Evolutionary conservation across 2,797 vertebrate species (phyloP), one percentile per base, ranked within the genome.

Genomic region (Halcyon badia): DNA sequence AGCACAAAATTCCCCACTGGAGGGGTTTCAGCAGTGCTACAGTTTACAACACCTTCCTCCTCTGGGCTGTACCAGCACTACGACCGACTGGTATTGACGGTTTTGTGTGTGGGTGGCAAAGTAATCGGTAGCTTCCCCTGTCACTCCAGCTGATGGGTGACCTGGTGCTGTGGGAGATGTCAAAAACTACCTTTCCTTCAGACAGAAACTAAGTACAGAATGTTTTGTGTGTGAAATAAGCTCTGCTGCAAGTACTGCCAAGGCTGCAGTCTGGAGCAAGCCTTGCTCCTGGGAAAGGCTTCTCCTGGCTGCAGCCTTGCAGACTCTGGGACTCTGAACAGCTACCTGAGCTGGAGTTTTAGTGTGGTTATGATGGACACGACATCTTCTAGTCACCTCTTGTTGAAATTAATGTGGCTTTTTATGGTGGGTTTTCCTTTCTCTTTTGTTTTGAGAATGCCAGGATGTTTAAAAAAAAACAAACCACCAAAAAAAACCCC

Each of bases 401-500:
- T 62, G 11, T 21, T 83, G 83, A 95, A 90, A 57, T 30, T 6
- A 56, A 33, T 51, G 30, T 33, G 75, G 11, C 31, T 64, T 92
- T 93, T 70, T 14, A 24, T 1, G 6, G 41, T 5, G 26, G 21
- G 28, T 14, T 87, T 94, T 94, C 61, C 71, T 94, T 95, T 94
- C 90, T 70, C 73, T 95, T n/a, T 87, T 79, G 78, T 87, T 96
- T 89, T 96, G 89, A 95, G 70, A 87, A 73, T 30, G 51, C 12
- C 48, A n/a, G 52, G 58, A 54, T 54, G 5, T 62, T 94, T 81
- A 26, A 3, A 83, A 25, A 4, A 41, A 6, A 51, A 19, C 51
- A 17, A 54, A 52, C 51, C 28, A 46, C 42, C 0, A 44, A 57
- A 87, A 92, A 4, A 20, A 44, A 6, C 3, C 44, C 44, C 42